Evolutionary conservation across 2,113 vertebrate genomes (phyloP).

Genomic region (Polyodon spathula): DNA sequence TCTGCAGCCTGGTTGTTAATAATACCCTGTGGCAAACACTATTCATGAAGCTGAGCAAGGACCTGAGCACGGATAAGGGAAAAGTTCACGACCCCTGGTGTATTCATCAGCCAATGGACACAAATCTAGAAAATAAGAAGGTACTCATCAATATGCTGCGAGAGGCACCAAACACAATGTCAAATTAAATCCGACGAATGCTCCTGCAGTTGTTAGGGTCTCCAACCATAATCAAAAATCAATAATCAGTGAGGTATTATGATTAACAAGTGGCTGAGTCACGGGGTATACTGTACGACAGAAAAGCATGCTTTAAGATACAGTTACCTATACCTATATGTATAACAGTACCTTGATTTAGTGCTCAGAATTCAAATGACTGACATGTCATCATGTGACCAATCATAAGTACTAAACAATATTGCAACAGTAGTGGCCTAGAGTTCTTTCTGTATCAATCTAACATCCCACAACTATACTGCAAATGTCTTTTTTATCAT

Average conservation of each 20-base stretch:
- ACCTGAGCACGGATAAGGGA: conserved; percentile 68
- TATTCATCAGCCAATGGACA: conserved; percentile 55
- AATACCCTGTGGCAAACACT: conserved; percentile 63
- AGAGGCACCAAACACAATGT: conserved; percentile 43
- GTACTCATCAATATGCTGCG: conserved; percentile 56
- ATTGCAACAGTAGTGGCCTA: too few species aligned
- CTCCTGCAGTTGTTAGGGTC: conserved; percentile 47
- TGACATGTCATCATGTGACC: too few species aligned
- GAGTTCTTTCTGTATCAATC: too few species aligned
- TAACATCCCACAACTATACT: too few species aligned
- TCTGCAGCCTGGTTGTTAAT: conserved; percentile 58
- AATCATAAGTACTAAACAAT: too few species aligned
- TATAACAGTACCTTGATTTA: too few species aligned
- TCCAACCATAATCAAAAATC: conserved; percentile 60
- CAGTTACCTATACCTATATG: too few species aligned
- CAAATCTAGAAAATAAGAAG: conserved; percentile 53
- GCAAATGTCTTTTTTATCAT: too few species aligned
- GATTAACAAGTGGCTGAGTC: conserved; percentile 52
- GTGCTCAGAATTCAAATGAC: too few species aligned
- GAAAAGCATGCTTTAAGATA: conserved; percentile 5
- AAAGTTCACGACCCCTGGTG: conserved; percentile 55
- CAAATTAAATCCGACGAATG: conserved; percentile 58
- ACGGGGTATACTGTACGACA: conserved; percentile 18
- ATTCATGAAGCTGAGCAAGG: conserved; percentile 63
- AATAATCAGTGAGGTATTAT: conserved; percentile 61